Percentiles rank a stretch among this genome's conserved stretches.
phyloP scores from a whole-genome alignment of 2,888 invertebrate species.

The Idaea straminata region DNA sequence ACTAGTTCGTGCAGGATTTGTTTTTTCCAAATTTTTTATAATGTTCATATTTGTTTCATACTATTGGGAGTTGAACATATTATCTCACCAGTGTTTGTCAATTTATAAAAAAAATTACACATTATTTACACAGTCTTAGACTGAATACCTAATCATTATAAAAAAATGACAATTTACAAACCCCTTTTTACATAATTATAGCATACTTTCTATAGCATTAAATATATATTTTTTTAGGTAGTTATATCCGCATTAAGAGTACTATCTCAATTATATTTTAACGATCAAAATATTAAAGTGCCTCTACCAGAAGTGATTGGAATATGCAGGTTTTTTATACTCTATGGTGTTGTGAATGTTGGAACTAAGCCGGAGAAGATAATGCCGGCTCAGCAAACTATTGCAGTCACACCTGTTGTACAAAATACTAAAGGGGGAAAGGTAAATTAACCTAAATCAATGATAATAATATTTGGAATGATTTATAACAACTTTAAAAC shows the following conservation, averaged over 20 bases:
- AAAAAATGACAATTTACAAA: no score
- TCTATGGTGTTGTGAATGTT: slow-evolving; percentile 71
- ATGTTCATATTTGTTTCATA: no score
- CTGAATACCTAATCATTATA: no score
- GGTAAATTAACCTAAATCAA: slow-evolving; percentile 46
- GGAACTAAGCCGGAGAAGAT: slow-evolving; percentile 72
- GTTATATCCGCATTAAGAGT: slow-evolving; percentile 69
- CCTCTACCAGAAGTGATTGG: slow-evolving; percentile 79
- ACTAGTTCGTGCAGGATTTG: no score
- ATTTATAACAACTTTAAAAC: no score
- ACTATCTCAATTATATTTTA: slow-evolving; percentile 63
- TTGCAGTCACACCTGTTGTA: slow-evolving; percentile 74
- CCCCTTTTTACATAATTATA: background rate
- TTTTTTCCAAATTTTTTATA: no score
- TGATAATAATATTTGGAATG: slow-evolving; percentile 4
- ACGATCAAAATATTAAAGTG: slow-evolving; percentile 49
- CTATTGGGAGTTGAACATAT: no score
- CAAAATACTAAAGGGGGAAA: slow-evolving; percentile 80
- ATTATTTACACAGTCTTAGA: no score
- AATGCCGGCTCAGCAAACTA: slow-evolving; percentile 81
- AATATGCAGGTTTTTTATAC: slow-evolving; percentile 77
- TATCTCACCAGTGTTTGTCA: no score
- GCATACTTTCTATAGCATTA: background rate
- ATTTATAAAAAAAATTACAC: no score
- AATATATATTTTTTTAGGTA: slow-evolving; percentile 55